These are phyloP conservation scores for Sebastes fasciatus DNA, from an alignment of 2,113 vertebrate genomes.

Conservation along the genomic window DNA sequence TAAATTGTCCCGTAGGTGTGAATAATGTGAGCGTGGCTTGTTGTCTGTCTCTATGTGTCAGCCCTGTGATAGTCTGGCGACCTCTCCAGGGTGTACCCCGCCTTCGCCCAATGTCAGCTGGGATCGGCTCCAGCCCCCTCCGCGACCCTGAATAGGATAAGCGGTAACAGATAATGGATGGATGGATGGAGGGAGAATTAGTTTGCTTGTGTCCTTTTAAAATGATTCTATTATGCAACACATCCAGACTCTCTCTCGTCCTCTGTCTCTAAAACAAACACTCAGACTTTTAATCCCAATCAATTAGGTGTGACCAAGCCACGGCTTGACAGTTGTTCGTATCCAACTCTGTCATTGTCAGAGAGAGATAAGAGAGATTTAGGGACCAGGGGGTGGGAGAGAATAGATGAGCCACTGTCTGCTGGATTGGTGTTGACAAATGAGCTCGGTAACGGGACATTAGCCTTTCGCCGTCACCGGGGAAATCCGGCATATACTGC, in stretches of 20 bases:
- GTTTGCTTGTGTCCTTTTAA: too few relatives aligned
- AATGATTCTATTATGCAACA: neutral
- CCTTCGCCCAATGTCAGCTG: too few relatives aligned
- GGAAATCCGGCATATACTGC: slow-evolving; percentile 19
- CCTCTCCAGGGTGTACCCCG: too few relatives aligned
- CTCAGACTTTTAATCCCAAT: slow-evolving; percentile 10
- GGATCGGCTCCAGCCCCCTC: too few relatives aligned
- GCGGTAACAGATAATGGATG: too few relatives aligned
- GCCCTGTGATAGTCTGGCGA: too few relatives aligned
- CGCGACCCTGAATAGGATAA: too few relatives aligned
- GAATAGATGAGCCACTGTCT: slow-evolving; percentile 8
- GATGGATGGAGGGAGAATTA: too few relatives aligned
- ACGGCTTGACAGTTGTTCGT: neutral
- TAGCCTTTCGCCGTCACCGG: slow-evolving; percentile 40
- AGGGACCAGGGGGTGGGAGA: neutral
- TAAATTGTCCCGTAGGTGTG: too few relatives aligned
- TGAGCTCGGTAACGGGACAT: slow-evolving; percentile 48
- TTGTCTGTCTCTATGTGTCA: too few relatives aligned
- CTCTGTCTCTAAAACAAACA: neutral
- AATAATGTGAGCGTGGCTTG: too few relatives aligned
- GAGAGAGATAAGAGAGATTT: slow-evolving; percentile 26
- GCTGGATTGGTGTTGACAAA: slow-evolving; percentile 51
- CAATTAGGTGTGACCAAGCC: slow-evolving; percentile 5
- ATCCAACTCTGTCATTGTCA: slow-evolving; percentile 12
- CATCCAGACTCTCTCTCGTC: neutral